Conservation (phyloP, 2,113 vertebrate species). For the Prinia subflava region DNA sequence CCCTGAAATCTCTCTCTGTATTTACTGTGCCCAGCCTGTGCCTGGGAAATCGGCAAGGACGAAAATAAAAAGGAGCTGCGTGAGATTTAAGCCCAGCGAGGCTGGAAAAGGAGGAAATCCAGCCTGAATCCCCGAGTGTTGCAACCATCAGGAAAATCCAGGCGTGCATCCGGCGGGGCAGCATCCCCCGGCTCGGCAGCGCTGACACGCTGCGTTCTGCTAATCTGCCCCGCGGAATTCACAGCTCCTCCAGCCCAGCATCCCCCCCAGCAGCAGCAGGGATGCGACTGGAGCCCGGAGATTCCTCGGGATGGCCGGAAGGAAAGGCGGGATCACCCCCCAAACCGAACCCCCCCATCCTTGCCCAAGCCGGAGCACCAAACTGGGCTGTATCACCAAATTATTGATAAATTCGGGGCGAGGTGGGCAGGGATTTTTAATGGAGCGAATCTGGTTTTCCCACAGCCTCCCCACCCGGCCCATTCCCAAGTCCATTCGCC, state of each 20-base stretch:
- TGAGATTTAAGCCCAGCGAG: background rate
- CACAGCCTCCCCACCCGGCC: rapidly evolving
- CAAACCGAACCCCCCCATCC: rapidly evolving
- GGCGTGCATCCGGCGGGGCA: background rate
- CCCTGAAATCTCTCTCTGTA: background rate
- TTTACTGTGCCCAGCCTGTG: background rate
- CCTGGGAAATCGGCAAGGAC: background rate
- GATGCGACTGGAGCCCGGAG: background rate
- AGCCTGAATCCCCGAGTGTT: background rate
- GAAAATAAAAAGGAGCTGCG: background rate
- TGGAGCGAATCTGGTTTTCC: background rate
- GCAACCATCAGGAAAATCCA: background rate
- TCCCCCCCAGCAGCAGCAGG: background rate
- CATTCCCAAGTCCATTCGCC: rapidly evolving
- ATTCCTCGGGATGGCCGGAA: background rate
- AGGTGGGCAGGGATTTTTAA: background rate
- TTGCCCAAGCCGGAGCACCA: rapidly evolving
- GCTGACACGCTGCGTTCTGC: background rate
- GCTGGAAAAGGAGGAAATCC: background rate
- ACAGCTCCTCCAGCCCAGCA: background rate
- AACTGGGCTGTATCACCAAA: background rate
- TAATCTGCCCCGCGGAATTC: background rate
- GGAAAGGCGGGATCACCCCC: background rate
- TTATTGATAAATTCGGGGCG: background rate
- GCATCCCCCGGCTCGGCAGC: background rate